Evolutionary conservation across 2,113 vertebrate species (phyloP).

Genomic region (Anolis sagrei): DNA sequence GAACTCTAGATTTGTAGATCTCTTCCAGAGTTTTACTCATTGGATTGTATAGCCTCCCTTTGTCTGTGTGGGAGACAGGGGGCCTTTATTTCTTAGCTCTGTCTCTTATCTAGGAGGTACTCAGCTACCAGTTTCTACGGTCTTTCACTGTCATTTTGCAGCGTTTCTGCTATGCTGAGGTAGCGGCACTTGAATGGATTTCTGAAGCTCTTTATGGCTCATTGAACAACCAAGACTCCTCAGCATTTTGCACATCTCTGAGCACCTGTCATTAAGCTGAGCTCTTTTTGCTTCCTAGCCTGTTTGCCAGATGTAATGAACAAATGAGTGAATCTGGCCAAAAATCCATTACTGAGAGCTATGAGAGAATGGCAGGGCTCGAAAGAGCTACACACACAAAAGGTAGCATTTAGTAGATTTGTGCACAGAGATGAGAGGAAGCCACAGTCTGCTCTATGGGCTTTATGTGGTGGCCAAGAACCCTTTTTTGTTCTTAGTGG

Average conservation of each 20-base stretch:
- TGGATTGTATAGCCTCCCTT: not conserved
- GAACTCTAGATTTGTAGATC: not conserved
- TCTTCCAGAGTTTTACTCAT: not conserved
- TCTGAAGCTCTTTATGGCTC: slow-evolving; percentile 20
- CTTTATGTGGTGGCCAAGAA: not conserved
- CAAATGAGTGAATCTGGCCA: not conserved
- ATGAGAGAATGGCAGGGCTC: not conserved
- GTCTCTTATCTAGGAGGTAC: not conserved
- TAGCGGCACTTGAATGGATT: not conserved
- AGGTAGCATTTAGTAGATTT: slow-evolving; percentile 1
- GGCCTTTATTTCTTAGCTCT: not conserved
- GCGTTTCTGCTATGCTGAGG: not conserved
- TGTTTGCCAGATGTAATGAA: slow-evolving; percentile 23
- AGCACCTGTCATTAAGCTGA: not conserved
- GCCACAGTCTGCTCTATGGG: not conserved
- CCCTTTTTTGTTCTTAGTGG: not conserved
- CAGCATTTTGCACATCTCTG: slow-evolving; percentile 20
- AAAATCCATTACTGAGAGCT: not conserved
- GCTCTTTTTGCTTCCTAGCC: not conserved
- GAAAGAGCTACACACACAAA: not conserved
- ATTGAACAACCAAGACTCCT: not conserved
- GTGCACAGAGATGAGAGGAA: not conserved
- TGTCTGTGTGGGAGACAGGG: too few species aligned
- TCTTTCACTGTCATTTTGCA: not conserved
- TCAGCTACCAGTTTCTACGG: not conserved